Evolutionary conservation across 2,888 invertebrate species (phyloP), one percentile per base, ranked within the genome.

Genomic region (Erannis defoliaria): DNA sequence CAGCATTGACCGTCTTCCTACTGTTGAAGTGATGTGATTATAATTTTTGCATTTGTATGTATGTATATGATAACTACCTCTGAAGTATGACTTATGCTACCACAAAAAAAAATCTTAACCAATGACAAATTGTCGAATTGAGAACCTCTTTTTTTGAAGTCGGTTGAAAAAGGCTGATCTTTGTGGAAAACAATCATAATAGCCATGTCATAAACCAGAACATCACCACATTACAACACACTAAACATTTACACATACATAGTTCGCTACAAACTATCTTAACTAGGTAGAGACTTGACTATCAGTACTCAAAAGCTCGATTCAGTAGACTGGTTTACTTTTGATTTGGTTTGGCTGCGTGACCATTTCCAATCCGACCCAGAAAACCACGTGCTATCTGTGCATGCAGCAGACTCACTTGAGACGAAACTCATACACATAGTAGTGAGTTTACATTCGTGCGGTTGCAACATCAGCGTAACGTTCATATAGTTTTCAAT

Each of bases 261-360:
- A 1, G 2, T 26, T 43, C 2, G 14, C 6, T 12, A 10, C 18
- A 38, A 19, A 23, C 23, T 45, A 45, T 1, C 26, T 14, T 43
- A 43, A 21, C 21, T 45, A 23, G 9, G 14, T 43, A 26, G 2
- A 8, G 5, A 26, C 26, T 26, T 9, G 26, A 45, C 43, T 45
- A 43, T 40, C 4, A 26, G 43, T 45, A 45, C 26, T 45, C 16
- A 45, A n/a, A 53, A 53, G 53, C 54, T 42, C 33, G 8, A 26
- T 45, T 45, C 26, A 14, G 26, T 26, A 14, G 9, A 16, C 26
- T 45, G 16, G 26, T 45, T 26, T 16, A 16, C 43, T 26, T 8
- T 23, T 14, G 26, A 42, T 12, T 23, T 42, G 19, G n/a, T 33
- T 12, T 33, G 33, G 9, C 31, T 6, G 4, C 26, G 26, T 26